Percentiles rank a stretch among this genome's conserved stretches.
Evolutionary conservation across 2,113 vertebrate species (phyloP).

Genomic region (Scortum barcoo): DNA sequence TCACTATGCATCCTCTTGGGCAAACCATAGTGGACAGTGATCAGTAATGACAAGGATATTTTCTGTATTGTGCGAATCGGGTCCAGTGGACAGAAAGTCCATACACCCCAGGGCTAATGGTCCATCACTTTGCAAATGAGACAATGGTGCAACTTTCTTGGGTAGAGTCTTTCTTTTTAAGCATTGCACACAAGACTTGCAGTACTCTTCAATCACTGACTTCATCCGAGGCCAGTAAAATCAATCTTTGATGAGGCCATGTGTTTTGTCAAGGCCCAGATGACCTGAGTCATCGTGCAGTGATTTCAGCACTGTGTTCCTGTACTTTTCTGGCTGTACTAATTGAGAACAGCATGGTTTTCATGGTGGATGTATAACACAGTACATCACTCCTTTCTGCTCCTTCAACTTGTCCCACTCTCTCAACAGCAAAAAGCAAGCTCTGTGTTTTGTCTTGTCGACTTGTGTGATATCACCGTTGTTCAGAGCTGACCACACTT

Average conservation of each 20-base stretch:
- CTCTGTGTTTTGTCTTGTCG: neutral
- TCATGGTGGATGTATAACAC: neutral
- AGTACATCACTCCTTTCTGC: neutral
- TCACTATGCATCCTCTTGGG: neutral
- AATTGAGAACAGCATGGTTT: neutral
- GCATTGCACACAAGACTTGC: neutral
- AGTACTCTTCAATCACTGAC: neutral
- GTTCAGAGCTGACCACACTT: neutral
- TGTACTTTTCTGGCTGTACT: neutral
- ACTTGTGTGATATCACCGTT: neutral
- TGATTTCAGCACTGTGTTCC: neutral
- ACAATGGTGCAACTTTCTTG: neutral
- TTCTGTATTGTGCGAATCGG: slow-evolving; percentile 4
- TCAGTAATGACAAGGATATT: slow-evolving; percentile 6
- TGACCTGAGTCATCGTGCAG: neutral
- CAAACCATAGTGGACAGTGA: slow-evolving; percentile 6
- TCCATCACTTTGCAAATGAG: neutral
- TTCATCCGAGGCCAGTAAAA: slow-evolving; percentile 1
- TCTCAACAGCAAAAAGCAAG: neutral
- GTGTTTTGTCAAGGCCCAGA: neutral
- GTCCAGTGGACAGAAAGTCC: neutral
- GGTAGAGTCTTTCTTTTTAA: neutral
- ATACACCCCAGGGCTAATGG: neutral
- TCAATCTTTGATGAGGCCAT: neutral
- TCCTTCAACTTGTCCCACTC: neutral